phyloP scores from a whole-genome alignment of 2,797 vertebrate genomes.

The Poecilia gillii region DNA sequence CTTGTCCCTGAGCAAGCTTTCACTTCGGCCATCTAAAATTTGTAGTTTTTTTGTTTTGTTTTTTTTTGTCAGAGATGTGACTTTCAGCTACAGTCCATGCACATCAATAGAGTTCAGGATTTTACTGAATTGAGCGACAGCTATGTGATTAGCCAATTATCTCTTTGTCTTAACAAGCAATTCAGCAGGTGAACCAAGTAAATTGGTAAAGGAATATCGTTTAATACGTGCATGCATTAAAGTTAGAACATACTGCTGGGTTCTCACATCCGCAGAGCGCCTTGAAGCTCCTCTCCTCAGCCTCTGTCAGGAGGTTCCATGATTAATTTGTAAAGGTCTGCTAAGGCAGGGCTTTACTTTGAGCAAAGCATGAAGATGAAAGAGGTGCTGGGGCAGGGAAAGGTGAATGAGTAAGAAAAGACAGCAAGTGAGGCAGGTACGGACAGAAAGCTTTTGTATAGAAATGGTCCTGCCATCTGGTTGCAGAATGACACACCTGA shows the following conservation, averaged over 20 bases:
- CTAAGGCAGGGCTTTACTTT: conserved; percentile 1
- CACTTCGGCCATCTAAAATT: neutral
- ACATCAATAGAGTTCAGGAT: neutral
- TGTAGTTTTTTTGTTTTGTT: neutral
- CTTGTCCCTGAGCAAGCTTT: neutral
- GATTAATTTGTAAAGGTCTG: conserved; percentile 4
- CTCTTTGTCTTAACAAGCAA: neutral
- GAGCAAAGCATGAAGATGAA: conserved; percentile 22
- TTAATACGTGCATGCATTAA: conserved; percentile 14
- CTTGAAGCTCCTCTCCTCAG: conserved; percentile 13
- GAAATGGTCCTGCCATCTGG: conserved; percentile 15
- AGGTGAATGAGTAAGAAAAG: conserved; percentile 16
- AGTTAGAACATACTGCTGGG: conserved; percentile 8
- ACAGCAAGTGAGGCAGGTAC: conserved; percentile 7
- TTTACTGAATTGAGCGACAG: neutral
- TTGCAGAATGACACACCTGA: conserved; percentile 37
- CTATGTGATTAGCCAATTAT: neutral
- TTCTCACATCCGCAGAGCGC: conserved; percentile 16
- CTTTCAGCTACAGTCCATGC: neutral
- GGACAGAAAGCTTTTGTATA: conserved; percentile 31
- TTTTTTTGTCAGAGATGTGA: neutral
- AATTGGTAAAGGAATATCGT: neutral
- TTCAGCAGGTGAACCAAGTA: neutral
- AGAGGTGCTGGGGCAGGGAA: conserved; percentile 15
- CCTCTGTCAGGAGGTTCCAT: conserved; percentile 18